These are phyloP conservation scores for Dyspetes luteomarginatus DNA, from an alignment of 2,888 invertebrate genomes.

Conservation along the genomic window DNA sequence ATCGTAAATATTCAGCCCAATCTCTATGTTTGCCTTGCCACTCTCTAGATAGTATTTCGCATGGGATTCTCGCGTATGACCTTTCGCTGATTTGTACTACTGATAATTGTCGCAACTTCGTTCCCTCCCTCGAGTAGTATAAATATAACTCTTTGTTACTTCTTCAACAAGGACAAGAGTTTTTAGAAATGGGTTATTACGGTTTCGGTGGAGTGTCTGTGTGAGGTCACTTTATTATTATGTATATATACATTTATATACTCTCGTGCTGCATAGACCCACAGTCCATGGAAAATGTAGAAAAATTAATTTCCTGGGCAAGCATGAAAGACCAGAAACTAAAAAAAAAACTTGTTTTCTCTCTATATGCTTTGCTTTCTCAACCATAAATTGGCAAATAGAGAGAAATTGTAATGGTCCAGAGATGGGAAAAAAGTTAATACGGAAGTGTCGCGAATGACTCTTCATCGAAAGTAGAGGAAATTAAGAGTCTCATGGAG, in stretches of 20 bases:
- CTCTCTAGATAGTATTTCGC: not conserved
- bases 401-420: conserved; percentile 5
- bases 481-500: too few relatives aligned
- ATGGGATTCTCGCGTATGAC: conserved; percentile 54
- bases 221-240: too few relatives aligned
- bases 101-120: conserved; percentile 31
- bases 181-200: too few relatives aligned
- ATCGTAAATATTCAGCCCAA: not conserved
- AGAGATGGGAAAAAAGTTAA: not conserved
- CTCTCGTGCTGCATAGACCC: too few relatives aligned
- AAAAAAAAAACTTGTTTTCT: conserved; percentile 6
- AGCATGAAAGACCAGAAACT: conserved; percentile 1
- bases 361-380: not conserved
- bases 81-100: conserved; percentile 62
- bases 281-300: conserved; percentile 37
- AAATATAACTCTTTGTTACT: conserved; percentile 11
- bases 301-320: conserved; percentile 55
- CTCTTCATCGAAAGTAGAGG: too few relatives aligned
- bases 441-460: too few relatives aligned
- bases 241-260: too few relatives aligned
- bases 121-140: conserved; percentile 27
- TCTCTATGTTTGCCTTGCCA: conserved; percentile 2
- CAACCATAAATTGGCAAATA: conserved; percentile 5
- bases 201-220: too few relatives aligned
- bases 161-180: not conserved